Conservation (phyloP, 2,888 invertebrate genomes). For the Phasia obesa region DNA sequence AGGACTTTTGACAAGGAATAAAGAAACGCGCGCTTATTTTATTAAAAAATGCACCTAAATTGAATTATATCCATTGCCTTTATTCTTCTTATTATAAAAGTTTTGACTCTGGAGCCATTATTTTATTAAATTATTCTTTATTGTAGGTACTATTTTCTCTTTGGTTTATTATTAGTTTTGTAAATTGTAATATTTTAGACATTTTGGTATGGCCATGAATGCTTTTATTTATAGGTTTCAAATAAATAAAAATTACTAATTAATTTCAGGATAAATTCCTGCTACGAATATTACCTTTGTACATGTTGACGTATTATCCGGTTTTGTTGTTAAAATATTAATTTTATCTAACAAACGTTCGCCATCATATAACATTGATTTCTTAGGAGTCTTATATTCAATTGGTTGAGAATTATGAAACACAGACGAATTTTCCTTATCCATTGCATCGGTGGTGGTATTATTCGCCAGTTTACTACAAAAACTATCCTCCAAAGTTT, state of each 20-base stretch:
- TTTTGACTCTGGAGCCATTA: too few relatives aligned
- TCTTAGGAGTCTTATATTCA: slow-evolving; percentile 79
- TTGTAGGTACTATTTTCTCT: too few relatives aligned
- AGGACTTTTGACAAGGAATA: neutral
- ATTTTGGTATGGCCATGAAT: too few relatives aligned
- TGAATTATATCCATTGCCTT: too few relatives aligned
- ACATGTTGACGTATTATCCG: slow-evolving; percentile 78
- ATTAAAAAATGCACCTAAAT: too few relatives aligned
- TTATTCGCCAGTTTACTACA: slow-evolving; percentile 26
- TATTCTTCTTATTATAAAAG: too few relatives aligned
- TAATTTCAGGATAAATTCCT: neutral
- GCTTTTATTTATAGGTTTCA: too few relatives aligned
- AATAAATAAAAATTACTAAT: too few relatives aligned
- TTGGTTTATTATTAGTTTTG: too few relatives aligned
- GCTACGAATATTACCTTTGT: slow-evolving; percentile 78
- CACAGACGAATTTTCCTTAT: slow-evolving; percentile 51
- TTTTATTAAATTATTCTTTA: too few relatives aligned
- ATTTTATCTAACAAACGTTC: slow-evolving; percentile 81
- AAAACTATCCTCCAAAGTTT: slow-evolving; percentile 31
- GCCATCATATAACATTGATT: slow-evolving; percentile 76
- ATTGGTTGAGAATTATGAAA: slow-evolving; percentile 65
- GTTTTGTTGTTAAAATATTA: slow-evolving; percentile 81
- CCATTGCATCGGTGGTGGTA: slow-evolving; percentile 41
- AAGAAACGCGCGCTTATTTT: neutral
- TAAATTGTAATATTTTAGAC: too few relatives aligned